Base-by-base conservation (phyloP, 2,888 invertebrate species). In the Idaea straminata region DNA sequence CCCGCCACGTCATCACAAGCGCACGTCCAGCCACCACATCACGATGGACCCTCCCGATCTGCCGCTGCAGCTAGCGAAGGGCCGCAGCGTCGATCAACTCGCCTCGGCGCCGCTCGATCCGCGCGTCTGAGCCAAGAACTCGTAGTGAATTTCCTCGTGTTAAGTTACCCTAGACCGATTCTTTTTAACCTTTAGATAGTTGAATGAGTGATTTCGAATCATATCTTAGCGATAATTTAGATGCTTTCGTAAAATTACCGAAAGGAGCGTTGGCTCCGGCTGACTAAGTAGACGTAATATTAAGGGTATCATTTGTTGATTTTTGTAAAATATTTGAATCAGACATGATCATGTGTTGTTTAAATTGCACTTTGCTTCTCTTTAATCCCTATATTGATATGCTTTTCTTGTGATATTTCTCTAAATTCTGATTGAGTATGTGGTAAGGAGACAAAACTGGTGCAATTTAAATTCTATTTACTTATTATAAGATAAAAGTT, bases 21-120 rank as follows among this genome's bases (percentile, higher is more conserved):
- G 93, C 59, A 92, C 92, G 57, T 89, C 91, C 64, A 91, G 91
- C 60, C 93, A 93, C 74, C 93, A 93, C 83, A 78, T 92, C 71
- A 89, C 92, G 38, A 73, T 93, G 81, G 93, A 92, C 75, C 90
- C 91, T 61, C 75, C 77, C 77, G 90, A 88, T 60, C 84, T 85
- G 57, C 76, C 80, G 65, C 84, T 87, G 64, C 87, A 83, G 74
- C 74, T 90, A 72, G 88, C 88, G 64, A 89, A 88, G 74, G 92
- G 92, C 61, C 88, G 90, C 75, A 91, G 91, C 79, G 91, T 85
- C 7, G 92, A 92, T 77, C 91, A 91, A 62, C 82, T 90, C 62
- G 76, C 87, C 34, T 72, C 80, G 62, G 73, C 81, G 64, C 83
- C 85, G 63, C 74, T 75, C 64, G 87, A 86, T 65, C 89, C 88